These are phyloP conservation scores for Nibea coibor DNA, from an alignment of 2,113 vertebrate genomes.

Conservation along the genomic window DNA sequence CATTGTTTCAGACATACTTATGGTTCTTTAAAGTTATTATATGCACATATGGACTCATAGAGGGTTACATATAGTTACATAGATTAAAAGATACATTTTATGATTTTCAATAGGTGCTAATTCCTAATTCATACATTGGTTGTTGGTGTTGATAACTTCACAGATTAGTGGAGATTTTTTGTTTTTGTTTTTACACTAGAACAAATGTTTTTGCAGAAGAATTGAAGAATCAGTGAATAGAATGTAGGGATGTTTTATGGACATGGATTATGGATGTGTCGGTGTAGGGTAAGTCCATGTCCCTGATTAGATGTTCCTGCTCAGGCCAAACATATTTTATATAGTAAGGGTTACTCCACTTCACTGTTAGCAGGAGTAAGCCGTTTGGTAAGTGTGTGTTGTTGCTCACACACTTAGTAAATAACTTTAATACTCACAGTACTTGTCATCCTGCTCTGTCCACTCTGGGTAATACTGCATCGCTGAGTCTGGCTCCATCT, in stretches of 20 bases:
- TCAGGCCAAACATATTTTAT: neutral
- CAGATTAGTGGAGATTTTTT: too few species aligned
- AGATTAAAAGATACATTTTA: too few species aligned
- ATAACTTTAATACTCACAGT: conserved; percentile 64
- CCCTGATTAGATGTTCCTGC: neutral
- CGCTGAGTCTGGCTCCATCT: conserved; percentile 29
- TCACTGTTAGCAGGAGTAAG: neutral
- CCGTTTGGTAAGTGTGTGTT: neutral
- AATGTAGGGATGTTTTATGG: neutral
- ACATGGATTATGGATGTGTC: neutral
- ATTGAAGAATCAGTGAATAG: neutral
- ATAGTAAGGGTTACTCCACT: neutral
- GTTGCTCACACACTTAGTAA: neutral
- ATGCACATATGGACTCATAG: too few species aligned
- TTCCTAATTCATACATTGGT: too few species aligned
- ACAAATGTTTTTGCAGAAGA: neutral
- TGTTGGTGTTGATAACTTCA: neutral
- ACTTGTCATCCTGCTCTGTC: conserved; percentile 42
- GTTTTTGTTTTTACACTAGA: too few species aligned
- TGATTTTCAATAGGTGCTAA: too few species aligned
- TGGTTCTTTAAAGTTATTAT: too few species aligned
- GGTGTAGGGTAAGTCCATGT: neutral
- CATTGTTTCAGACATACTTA: too few species aligned
- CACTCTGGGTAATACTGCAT: neutral
- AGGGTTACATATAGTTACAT: too few species aligned